A percentile compares a stretch with the other conserved stretches of the same genome.
These are phyloP conservation scores for Drosophila truncata DNA, from an alignment of 1,140 invertebrate species.

Conservation along the genomic window DNA sequence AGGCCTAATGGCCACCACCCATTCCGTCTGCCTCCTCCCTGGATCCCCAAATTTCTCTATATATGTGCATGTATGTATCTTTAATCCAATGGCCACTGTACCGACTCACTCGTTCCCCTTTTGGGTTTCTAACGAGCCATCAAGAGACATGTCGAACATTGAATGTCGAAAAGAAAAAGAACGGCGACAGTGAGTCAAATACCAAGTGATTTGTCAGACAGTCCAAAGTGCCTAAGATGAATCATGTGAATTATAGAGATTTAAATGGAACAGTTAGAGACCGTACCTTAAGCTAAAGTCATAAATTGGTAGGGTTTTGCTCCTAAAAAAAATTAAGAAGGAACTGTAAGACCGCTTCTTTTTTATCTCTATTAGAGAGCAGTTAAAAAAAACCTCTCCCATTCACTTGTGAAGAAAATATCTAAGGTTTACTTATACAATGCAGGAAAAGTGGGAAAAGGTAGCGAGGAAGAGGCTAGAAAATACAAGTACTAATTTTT, in stretches of 20 bases:
- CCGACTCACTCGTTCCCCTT: conserved; percentile 43
- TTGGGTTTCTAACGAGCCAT: conserved; percentile 69
- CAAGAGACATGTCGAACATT: conserved; percentile 37
- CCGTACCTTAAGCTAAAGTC: neutral
- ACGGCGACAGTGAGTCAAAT: conserved; percentile 38
- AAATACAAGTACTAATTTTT: neutral
- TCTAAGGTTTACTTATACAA: neutral
- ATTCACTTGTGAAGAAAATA: neutral
- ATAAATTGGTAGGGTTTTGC: neutral
- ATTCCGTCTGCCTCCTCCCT: conserved; percentile 2
- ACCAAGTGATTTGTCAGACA: conserved; percentile 65
- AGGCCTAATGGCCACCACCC: conserved; percentile 51
- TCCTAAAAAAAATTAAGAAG: neutral
- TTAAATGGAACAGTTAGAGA: neutral
- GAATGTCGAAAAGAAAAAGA: conserved; percentile 19
- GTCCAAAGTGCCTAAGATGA: conserved; percentile 9
- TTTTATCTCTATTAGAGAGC: too few species aligned
- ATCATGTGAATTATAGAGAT: neutral
- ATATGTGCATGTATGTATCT: neutral
- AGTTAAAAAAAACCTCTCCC: neutral
- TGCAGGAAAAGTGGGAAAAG: too few species aligned
- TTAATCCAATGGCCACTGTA: conserved; percentile 9
- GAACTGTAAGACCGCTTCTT: too few species aligned
- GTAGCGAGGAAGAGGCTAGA: too few species aligned
- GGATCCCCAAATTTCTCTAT: neutral